Evolutionary conservation across 2,113 vertebrate genomes (phyloP).

Genomic region (Lampris megalopsis): DNA sequence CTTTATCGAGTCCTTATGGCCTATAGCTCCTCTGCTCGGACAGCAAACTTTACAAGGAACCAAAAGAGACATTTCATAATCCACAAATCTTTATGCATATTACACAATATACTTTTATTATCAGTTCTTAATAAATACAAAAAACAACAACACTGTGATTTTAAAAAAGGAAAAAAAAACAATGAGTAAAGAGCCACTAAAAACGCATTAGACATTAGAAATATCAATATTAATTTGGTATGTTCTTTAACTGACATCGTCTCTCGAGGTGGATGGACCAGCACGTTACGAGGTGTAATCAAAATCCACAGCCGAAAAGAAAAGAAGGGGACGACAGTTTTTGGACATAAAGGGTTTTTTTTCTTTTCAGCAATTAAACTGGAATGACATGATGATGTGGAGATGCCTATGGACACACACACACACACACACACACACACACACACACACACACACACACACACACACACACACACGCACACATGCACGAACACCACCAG

Average conservation of each 20-base stretch:
- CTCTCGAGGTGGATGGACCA: constrained; percentile 78
- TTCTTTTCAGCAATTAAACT: constrained; percentile 65
- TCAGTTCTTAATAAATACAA: constrained; percentile 88
- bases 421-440: constrained; percentile 79
- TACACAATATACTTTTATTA: constrained; percentile 90
- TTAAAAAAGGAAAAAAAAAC: constrained; percentile 78
- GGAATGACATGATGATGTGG: constrained; percentile 79
- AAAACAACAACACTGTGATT: constrained; percentile 86
- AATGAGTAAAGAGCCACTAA: constrained; percentile 85
- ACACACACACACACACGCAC: constrained; percentile 73
- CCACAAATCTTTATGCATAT: constrained; percentile 84
- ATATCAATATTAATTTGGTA: constrained; percentile 86
- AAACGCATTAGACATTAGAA: constrained; percentile 81
- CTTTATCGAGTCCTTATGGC: constrained; percentile 63
- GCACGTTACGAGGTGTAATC: constrained; percentile 69
- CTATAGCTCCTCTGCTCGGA: constrained; percentile 64
- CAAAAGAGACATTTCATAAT: constrained; percentile 74
- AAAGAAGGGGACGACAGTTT: constrained; percentile 57
- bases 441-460: constrained; percentile 36
- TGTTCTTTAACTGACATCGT: constrained; percentile 86
- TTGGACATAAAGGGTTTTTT: constrained; percentile 61
- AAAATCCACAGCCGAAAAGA: constrained; percentile 70
- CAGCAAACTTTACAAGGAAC: constrained; percentile 72
- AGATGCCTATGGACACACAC: constrained; percentile 83
- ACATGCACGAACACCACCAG: constrained; percentile 83